Percentiles rank a stretch among this genome's conserved stretches.
These are phyloP conservation scores for Hyles lineata DNA, from an alignment of 2,888 invertebrate species.

Conservation along the genomic window DNA sequence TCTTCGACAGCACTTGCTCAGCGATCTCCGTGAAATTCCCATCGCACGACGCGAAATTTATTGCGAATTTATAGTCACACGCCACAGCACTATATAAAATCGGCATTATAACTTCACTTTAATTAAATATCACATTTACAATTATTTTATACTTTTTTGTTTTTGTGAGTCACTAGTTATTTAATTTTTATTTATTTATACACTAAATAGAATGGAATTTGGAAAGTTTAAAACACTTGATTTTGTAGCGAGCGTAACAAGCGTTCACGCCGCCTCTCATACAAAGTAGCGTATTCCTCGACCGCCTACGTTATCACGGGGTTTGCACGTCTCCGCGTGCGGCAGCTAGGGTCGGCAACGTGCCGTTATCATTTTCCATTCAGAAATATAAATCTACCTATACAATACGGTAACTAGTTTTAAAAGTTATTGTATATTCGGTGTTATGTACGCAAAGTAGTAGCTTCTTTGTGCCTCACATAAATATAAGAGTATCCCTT, in stretches of 20 bases:
- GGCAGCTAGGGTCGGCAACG: slow-evolving; percentile 21
- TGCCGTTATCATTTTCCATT: not conserved
- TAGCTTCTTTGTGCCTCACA: too few species aligned
- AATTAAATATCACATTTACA: not conserved
- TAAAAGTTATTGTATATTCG: too few species aligned
- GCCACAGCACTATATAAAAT: slow-evolving; percentile 95
- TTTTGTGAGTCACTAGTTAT: not conserved
- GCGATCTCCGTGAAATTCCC: slow-evolving; percentile 97
- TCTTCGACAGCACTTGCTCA: slow-evolving; percentile 92
- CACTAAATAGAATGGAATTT: not conserved
- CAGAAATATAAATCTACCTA: not conserved
- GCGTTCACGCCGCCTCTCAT: slow-evolving; percentile 46
- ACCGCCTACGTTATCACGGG: slow-evolving; percentile 29
- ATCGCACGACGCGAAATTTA: slow-evolving; percentile 94
- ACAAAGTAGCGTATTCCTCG: slow-evolving; percentile 40
- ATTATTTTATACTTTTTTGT: not conserved
- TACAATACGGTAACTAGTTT: not conserved
- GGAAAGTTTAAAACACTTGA: not conserved
- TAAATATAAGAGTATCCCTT: too few species aligned
- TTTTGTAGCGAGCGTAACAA: slow-evolving; percentile 29
- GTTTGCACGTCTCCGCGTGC: slow-evolving; percentile 28
- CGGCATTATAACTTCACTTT: slow-evolving; percentile 87
- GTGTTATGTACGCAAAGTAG: too few species aligned
- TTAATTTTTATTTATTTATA: not conserved
- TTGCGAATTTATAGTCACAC: slow-evolving; percentile 89